Evolutionary conservation across 35 echinoderm and acorn worm species (phyloP).

Genomic region (Anneissia japonica): DNA sequence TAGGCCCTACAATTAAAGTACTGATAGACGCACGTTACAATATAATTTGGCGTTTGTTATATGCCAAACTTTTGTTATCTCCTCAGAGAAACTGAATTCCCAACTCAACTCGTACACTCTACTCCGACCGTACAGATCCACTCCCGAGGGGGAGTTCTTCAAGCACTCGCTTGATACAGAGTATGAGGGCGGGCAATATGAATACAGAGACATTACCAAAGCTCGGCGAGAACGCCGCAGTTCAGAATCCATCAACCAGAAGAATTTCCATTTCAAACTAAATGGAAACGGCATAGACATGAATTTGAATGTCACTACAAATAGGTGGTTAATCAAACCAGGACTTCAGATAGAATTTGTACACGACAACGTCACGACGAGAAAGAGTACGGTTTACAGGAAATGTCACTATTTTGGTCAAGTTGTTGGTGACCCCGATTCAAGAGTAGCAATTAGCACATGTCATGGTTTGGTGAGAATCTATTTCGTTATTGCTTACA

Average conservation of each 20-base stretch:
- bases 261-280: not conserved
- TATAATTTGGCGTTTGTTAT: not conserved
- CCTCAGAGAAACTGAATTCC: not conserved
- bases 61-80: not conserved
- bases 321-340: not conserved
- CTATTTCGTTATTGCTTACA: too few species aligned
- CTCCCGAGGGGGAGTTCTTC: not conserved
- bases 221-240: not conserved
- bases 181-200: not conserved
- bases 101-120: not conserved
- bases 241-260: not conserved
- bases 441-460: not conserved
- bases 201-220: not conserved
- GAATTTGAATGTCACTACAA: not conserved
- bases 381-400: not conserved
- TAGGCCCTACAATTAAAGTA: too few species aligned
- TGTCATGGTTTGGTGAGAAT: not conserved
- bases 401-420: not conserved
- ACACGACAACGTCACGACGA: not conserved
- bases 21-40: too few species aligned
- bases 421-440: not conserved
- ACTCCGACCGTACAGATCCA: not conserved
- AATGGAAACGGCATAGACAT: not conserved
- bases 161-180: not conserved
- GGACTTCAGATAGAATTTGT: not conserved